Evolutionary conservation across 1,140 invertebrate genomes (phyloP).

Genomic region (Maconellicoccus hirsutus): DNA sequence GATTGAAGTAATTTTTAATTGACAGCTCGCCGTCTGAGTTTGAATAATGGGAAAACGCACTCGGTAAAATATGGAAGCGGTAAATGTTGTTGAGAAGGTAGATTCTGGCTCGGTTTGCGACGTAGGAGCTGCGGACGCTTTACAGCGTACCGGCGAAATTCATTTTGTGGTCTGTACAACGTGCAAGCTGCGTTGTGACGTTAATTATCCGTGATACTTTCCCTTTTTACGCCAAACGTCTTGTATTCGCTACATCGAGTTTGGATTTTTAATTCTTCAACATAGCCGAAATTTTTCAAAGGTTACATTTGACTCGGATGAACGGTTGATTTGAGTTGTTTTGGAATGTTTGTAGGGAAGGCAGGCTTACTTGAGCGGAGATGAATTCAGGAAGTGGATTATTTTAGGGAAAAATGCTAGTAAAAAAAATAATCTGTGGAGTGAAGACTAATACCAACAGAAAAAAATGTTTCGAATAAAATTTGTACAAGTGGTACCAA

Average conservation of each 20-base stretch:
- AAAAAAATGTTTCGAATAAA: too few relatives aligned
- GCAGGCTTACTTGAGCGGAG: too few relatives aligned
- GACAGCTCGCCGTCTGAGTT: conserved; percentile 19
- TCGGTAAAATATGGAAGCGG: conserved; percentile 15
- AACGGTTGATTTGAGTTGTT: too few relatives aligned
- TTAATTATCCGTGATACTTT: conserved; percentile 2
- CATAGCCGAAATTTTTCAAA: background rate
- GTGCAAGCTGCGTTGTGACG: background rate
- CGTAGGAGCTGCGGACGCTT: background rate
- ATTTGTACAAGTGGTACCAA: too few relatives aligned
- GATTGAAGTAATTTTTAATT: conserved; percentile 23
- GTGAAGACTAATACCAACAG: too few relatives aligned
- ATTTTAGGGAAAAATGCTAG: too few relatives aligned
- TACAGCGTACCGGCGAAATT: background rate
- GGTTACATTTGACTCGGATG: too few relatives aligned
- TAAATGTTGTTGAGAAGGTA: conserved; percentile 14
- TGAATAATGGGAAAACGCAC: conserved; percentile 19
- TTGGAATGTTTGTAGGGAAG: too few relatives aligned
- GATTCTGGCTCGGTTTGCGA: background rate
- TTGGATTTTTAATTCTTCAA: background rate
- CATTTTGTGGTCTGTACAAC: background rate
- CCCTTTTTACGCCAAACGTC: background rate
- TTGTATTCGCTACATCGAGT: background rate
- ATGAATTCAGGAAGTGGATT: too few relatives aligned
- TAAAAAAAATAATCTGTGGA: too few relatives aligned